Evolutionary conservation across 2,113 vertebrate genomes (phyloP), one percentile per base, ranked within the genome.

Genomic region (Zapornia atra): DNA sequence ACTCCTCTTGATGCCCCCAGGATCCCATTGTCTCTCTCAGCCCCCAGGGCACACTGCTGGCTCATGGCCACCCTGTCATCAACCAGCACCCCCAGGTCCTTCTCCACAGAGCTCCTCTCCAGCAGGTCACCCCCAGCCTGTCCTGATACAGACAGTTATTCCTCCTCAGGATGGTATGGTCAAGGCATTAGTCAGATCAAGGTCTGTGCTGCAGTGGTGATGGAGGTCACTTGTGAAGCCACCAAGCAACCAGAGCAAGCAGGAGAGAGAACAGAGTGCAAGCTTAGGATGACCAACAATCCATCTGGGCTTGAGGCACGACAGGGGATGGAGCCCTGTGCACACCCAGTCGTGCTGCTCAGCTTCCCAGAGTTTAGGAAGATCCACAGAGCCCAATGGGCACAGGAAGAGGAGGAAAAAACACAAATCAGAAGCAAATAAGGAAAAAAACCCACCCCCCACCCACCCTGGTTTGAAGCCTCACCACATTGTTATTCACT

Each of bases 301-400:
- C 44, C 53, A 14, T 3, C 1, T 10, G 42, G 48, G 17, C 26
- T 46, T 8, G 26, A 22, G 44, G 57, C 10, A 82, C 51, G 46
- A 22, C 21, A 3, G 6, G 25, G 38, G 59, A 59, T 1, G 3
- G n/a, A 59, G 42, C 36, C 40, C 70, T 20, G 31, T 3, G 0
- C 44, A 3, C n/a, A 9, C 22, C 16, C 8, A 1, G 36, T 44
- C 76, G 15, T 10, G 3, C 36, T 7, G 25, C 5, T 24, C 36
- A 38, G 54, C 42, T 38, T 12, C 21, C 33, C 42, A 24, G 0
- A 2, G 29, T 28, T n/a, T 3, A 40, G 17, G 0, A 13, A 24
- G 46, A 16, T 16, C 42, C 44, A 46, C 44, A 19, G 17, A 48
- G 29, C 6, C 9, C 4, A 5, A 33, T 1, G 63, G 71, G 29